These are phyloP conservation scores for Spodoptera frugiperda DNA, from an alignment of 1,140 invertebrate genomes.

Conservation along the genomic window DNA sequence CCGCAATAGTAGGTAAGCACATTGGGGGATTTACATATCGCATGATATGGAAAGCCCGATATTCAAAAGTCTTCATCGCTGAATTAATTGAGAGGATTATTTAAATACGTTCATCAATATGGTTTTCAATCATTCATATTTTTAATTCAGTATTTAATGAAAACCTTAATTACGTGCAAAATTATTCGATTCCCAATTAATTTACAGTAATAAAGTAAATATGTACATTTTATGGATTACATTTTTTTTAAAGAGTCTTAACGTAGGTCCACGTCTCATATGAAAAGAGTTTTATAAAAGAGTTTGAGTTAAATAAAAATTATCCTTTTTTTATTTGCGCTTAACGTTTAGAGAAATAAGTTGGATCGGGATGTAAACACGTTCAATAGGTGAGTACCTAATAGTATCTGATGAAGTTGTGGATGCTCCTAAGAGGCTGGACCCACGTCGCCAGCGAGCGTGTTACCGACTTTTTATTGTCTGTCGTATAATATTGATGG, in stretches of 20 bases:
- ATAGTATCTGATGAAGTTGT: conserved; percentile 46
- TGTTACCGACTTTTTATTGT: conserved; percentile 43
- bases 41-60: conserved; percentile 6
- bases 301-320: too few species aligned
- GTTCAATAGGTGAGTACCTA: conserved; percentile 45
- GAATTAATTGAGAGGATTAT: conserved; percentile 21
- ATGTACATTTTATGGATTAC: too few species aligned
- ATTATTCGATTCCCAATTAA: background rate
- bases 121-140: background rate
- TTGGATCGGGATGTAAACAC: conserved; percentile 49
- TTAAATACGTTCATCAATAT: background rate
- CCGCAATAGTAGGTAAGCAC: conserved; percentile 1
- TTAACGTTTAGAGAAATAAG: conserved; percentile 37
- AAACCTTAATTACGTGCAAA: background rate
- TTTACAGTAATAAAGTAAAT: background rate
- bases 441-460: conserved; percentile 38
- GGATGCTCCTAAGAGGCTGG: conserved; percentile 34
- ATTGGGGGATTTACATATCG: conserved; percentile 12
- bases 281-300: too few species aligned
- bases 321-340: too few species aligned
- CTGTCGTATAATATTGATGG: conserved; percentile 49
- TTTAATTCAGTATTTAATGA: conserved; percentile 7
- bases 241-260: too few species aligned
- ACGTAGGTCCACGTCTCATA: background rate
- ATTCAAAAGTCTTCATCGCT: background rate